A percentile compares a stretch with the other conserved stretches of the same genome.
These are phyloP conservation scores for Coelogynopora nodosa DNA, from an alignment of 2,888 invertebrate genomes.

Conservation along the genomic window DNA sequence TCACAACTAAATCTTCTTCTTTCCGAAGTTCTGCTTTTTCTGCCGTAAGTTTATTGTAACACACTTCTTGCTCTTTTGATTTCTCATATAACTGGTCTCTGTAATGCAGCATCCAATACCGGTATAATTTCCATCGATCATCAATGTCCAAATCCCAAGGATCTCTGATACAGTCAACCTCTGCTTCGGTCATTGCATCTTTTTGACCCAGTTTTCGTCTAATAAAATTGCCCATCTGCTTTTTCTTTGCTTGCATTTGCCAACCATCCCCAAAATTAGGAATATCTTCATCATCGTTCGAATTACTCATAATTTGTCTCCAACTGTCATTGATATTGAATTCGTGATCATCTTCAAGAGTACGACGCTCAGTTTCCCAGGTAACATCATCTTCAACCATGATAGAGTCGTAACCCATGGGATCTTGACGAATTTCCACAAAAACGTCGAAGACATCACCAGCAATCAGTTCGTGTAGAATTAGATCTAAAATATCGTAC, in stretches of 20 bases:
- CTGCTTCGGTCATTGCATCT: constrained; percentile 51
- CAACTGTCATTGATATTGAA: neutral
- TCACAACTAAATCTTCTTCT: constrained; percentile 52
- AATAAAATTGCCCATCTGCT: neutral
- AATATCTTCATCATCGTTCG: constrained; percentile 4
- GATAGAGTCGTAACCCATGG: neutral
- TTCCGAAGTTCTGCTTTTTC: constrained; percentile 48
- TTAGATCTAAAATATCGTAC: constrained; percentile 16
- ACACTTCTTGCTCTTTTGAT: constrained; percentile 43
- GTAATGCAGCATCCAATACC: constrained; percentile 56
- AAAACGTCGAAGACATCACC: neutral
- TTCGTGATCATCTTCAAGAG: neutral
- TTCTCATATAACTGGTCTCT: neutral
- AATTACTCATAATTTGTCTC: neutral
- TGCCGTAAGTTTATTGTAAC: constrained; percentile 48
- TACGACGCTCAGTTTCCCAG: neutral
- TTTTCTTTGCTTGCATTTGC: neutral
- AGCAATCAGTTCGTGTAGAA: neutral
- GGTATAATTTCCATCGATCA: constrained; percentile 63
- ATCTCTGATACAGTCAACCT: constrained; percentile 49
- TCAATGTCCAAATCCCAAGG: constrained; percentile 52
- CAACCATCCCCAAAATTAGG: neutral
- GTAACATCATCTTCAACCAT: constrained; percentile 41
- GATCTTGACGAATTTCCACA: neutral
- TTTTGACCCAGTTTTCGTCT: neutral